phyloP scores from a whole-genome alignment of 2,888 invertebrate genomes.

The Falcaria lacertinaria region DNA sequence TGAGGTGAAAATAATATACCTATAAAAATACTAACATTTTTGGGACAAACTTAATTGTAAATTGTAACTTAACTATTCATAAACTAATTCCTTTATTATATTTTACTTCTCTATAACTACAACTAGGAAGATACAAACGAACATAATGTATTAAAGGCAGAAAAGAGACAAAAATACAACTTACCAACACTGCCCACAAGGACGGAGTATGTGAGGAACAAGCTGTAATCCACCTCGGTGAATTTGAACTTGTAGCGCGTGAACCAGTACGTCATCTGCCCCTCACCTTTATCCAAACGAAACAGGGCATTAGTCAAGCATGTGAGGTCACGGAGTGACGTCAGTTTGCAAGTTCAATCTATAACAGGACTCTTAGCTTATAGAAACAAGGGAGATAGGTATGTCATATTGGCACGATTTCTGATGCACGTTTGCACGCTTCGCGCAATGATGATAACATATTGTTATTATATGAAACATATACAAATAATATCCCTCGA shows the following conservation, averaged over 20 bases:
- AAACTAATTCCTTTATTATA: no score
- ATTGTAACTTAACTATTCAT: no score
- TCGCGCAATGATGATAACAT: no score
- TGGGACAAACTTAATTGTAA: no score
- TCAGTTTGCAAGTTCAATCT: constrained; percentile 55
- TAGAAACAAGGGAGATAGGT: background rate
- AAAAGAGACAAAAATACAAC: constrained; percentile 23
- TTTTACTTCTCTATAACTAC: no score
- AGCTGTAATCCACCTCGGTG: constrained; percentile 79
- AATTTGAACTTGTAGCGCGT: constrained; percentile 79
- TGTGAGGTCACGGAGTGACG: constrained; percentile 30
- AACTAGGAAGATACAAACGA: no score
- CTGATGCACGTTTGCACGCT: background rate
- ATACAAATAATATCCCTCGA: no score
- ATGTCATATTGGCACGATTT: background rate
- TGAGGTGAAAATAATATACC: no score
- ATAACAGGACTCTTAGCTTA: constrained; percentile 29
- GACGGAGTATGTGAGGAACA: constrained; percentile 78
- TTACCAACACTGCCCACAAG: constrained; percentile 78
- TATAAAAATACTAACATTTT: no score
- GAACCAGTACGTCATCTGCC: constrained; percentile 79
- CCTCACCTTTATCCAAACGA: constrained; percentile 77
- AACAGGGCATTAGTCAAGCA: constrained; percentile 58
- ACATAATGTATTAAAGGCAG: no score
- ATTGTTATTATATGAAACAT: no score